Evolutionary conservation across 1,140 invertebrate species (phyloP).

Genomic region (Himalopsyche phryganea): DNA sequence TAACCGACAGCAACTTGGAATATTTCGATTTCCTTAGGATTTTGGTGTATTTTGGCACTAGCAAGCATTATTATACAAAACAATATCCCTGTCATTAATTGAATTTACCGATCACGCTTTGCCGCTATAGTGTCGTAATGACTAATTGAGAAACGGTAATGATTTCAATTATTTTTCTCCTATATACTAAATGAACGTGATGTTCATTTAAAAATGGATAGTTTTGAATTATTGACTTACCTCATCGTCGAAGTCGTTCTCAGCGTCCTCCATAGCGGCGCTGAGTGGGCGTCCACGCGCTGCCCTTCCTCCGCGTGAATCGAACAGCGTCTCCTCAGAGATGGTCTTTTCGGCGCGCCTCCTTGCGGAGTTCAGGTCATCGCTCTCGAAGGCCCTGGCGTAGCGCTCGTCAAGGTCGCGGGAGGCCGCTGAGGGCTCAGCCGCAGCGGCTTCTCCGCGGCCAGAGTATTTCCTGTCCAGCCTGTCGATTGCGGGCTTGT

Average conservation of each 20-base stretch:
- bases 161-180: no score
- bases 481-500: slow-evolving; percentile 68
- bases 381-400: slow-evolving; percentile 50
- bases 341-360: slow-evolving; percentile 33
- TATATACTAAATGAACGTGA: no score
- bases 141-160: no score
- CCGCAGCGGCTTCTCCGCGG: slow-evolving; percentile 45
- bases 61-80: no score
- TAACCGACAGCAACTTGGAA: no score
- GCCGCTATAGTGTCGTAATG: no score
- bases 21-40: no score
- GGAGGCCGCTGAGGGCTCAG: slow-evolving; percentile 40
- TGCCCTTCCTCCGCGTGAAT: slow-evolving; percentile 48
- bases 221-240: no score
- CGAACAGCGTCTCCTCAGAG: slow-evolving; percentile 40
- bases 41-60: no score
- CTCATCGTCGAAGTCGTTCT: slow-evolving; percentile 46
- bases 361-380: slow-evolving; percentile 40
- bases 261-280: slow-evolving; percentile 45
- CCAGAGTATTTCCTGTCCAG: slow-evolving; percentile 67
- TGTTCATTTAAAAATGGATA: no score
- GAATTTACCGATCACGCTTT: no score
- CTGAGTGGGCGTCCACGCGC: slow-evolving; percentile 45
- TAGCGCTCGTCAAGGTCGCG: slow-evolving; percentile 48
- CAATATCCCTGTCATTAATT: no score